Evolutionary conservation across 2,113 vertebrate species (phyloP), one percentile per base, ranked within the genome.

Genomic region (Irena cyanogastra): DNA sequence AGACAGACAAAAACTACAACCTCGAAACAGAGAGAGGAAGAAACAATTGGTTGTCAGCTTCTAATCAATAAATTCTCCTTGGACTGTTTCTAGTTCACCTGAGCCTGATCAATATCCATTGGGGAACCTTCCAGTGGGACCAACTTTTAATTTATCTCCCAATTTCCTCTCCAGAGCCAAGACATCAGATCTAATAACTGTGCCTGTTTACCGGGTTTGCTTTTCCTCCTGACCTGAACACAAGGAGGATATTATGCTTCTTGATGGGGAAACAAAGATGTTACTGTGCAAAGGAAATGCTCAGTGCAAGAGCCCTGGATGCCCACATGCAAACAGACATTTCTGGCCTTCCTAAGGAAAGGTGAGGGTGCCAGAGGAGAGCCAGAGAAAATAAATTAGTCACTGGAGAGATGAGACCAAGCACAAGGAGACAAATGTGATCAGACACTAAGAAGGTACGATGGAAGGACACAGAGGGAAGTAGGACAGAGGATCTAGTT

Each of bases 31-130:
- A 78, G 69, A 83, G 90, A 90, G 60, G 72, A 87, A 96, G 95
- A 98, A 97, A 94, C 97, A 98, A 98, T 98, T 98, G 98, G 97
- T 97, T 98, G 98, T 98, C 98, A 98, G 98, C 97, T 97, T 97
- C 97, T 98, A 98, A 99, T 99, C 98, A 98, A 99, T 98, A 98
- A 98, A 99, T 98, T 98, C 97, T 94, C 95, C 93, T 97, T 94
- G 94, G 93, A 97, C 93, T 80, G 95, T 97, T 97, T 97, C 93
- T 94, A 95, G 92, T 85, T 96, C 92, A 94, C 90, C 97, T 96
- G 93, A 95, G 97, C 66, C 96, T 98, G 98, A 98, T 98, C 98
- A 98, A 98, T 98, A 98, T 97, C 97, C 97, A 96, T 94, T 97
- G 98, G 97, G 95, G 95, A 63, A 85, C 70, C 89, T 97, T 97